Evolutionary conservation across 2,113 vertebrate species (phyloP), one percentile per base, ranked within the genome.

Genomic region (Lichenostomus cassidix): DNA sequence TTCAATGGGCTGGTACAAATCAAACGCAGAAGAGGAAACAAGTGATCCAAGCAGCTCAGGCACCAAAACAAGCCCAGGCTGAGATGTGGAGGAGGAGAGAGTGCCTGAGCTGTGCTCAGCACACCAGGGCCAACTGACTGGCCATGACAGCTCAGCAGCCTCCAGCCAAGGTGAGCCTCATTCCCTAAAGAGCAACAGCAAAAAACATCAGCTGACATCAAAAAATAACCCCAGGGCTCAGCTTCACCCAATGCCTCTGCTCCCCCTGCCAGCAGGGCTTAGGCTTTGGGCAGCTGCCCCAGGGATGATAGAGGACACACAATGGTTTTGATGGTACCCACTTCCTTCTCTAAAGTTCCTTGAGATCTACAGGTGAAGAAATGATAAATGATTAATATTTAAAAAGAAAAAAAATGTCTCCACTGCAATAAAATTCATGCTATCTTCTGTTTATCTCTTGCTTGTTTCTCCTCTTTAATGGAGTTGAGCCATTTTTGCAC

Each of bases 251-350:
- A 2, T 7, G 35, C 4, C 44, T 37, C 58, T 71, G 70, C 53
- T 68, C 35, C 63, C 29, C 25, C 13, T 28, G 10, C 47, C 84
- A 79, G 39, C 16, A 64, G 44, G n/a, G 7, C 62, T 69, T 13
- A 19, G 24, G 21, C 20, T 73, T 6, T 15, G 39, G n/a, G 27
- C 17, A 37, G 0, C 33, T 92, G 60, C 50, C 41, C 70, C n/a
- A 58, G 31, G 15, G 9, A 46, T 3, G 4, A 60, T 17, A 93
- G 42, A 46, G 11, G 47, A 90, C 1, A 6, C 50, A 63, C 35
- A 46, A 29, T 0, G 0, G 33, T 39, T 50, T 63, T 0, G 0
- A 4, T 9, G 24, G 33, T 23, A 15, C 25, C 53, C 1, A 1
- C 58, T 64, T 52, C 47, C 73, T 59, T 15, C 10, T 29, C 47